These are phyloP conservation scores for Pampusana beccarii DNA, from an alignment of 2,113 vertebrate species.

Conservation along the genomic window DNA sequence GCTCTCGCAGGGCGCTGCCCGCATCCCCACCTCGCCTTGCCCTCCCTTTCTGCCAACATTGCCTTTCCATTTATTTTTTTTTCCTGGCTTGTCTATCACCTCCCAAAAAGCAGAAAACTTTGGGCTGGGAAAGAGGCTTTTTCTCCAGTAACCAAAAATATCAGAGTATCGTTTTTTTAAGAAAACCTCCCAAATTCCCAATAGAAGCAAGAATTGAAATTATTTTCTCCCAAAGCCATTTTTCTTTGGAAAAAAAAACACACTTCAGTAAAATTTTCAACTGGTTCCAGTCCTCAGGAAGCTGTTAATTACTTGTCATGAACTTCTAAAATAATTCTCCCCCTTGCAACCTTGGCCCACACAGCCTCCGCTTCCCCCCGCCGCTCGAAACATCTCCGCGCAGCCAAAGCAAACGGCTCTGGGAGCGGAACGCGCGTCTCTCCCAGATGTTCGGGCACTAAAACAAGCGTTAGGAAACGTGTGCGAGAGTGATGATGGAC, in stretches of 20 bases:
- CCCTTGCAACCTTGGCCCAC: not conserved
- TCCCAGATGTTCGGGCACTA: not conserved
- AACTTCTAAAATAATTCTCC: not conserved
- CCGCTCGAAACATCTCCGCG: not conserved
- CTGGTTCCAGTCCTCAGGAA: not conserved
- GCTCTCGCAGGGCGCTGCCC: not conserved
- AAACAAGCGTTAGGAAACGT: not conserved
- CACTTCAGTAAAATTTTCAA: not conserved
- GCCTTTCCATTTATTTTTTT: not conserved
- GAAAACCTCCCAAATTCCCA: not conserved
- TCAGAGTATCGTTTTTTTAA: not conserved
- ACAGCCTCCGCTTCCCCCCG: not conserved
- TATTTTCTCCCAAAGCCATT: not conserved
- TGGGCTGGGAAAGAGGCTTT: not conserved
- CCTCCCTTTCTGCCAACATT: rapidly evolving
- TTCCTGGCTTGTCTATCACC: not conserved
- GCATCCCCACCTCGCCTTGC: rapidly evolving
- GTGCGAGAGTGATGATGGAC: not conserved
- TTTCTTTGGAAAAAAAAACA: not conserved
- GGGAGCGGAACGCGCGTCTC: not conserved
- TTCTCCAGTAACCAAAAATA: not conserved
- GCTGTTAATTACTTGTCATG: constrained; percentile 5
- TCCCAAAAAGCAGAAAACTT: not conserved
- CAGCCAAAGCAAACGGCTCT: constrained; percentile 10
- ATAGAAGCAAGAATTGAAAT: not conserved